phyloP scores from a whole-genome alignment of 2,797 vertebrate genomes.

The Aratinga solstitialis region DNA sequence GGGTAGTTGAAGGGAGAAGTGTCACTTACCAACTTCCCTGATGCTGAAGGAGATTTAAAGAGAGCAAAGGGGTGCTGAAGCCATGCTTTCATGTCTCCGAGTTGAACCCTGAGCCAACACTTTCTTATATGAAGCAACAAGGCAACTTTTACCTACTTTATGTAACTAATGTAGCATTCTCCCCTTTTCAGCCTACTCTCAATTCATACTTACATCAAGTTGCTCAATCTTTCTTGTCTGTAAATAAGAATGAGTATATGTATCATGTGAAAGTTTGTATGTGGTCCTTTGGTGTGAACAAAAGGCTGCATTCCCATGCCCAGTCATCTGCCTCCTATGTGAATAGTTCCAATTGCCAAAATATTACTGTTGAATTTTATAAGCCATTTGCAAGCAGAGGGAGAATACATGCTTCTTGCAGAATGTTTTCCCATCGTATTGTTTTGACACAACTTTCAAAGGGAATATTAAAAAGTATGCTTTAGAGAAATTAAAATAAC shows the following conservation, averaged over 20 bases:
- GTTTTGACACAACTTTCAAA: neutral
- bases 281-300: conserved; percentile 59
- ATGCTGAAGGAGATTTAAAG: neutral
- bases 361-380: conserved; percentile 63
- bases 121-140: conserved; percentile 1
- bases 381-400: conserved; percentile 56
- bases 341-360: conserved; percentile 69
- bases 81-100: neutral
- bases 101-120: neutral
- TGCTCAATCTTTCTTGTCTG: neutral
- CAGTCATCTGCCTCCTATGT: conserved; percentile 61
- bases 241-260: conserved; percentile 50
- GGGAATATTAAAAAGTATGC: neutral
- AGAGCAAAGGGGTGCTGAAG: neutral
- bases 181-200: neutral
- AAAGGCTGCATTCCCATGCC: conserved; percentile 67
- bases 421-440: conserved; percentile 37
- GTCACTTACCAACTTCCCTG: neutral
- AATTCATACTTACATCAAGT: neutral
- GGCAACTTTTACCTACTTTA: neutral
- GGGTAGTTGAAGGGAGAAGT: neutral
- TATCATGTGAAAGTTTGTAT: conserved; percentile 51
- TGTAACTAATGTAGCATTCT: neutral
- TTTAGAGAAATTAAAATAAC: neutral
- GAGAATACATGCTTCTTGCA: conserved; percentile 10